Percentiles rank a stretch among this genome's conserved stretches.
Evolutionary conservation across 2,797 vertebrate species (phyloP).

Genomic region (Ceryle rudis): DNA sequence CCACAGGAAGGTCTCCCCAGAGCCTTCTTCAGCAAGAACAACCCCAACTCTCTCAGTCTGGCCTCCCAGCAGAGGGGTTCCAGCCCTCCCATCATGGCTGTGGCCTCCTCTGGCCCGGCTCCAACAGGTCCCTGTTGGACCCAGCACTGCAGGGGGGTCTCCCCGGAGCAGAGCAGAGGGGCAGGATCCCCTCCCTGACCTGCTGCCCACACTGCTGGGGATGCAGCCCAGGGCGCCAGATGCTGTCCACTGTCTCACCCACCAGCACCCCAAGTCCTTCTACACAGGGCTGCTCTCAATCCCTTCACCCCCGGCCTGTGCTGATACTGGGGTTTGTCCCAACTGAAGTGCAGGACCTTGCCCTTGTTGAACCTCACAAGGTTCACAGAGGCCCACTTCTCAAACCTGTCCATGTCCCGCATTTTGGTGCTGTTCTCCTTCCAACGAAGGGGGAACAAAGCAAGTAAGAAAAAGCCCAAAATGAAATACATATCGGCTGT

Average conservation of each 20-base stretch:
- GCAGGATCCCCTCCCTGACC: neutral
- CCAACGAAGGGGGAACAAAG: neutral
- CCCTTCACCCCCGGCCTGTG: neutral
- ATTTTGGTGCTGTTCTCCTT: neutral
- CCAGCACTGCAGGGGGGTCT: neutral
- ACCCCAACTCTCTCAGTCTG: neutral
- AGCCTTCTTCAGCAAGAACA: neutral
- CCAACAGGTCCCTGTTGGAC: neutral
- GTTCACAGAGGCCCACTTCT: neutral
- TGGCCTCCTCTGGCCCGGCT: neutral
- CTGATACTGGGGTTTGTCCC: neutral
- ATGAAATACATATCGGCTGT: rapidly evolving
- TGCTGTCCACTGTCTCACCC: neutral
- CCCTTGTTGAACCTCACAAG: neutral
- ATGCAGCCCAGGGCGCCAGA: neutral
- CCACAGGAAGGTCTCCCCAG: neutral
- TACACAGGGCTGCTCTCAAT: too few relatives aligned
- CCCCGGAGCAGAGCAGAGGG: neutral
- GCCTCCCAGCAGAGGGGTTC: neutral
- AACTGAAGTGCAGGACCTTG: neutral
- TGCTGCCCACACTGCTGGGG: too few relatives aligned
- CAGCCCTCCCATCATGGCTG: neutral
- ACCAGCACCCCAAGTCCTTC: too few relatives aligned
- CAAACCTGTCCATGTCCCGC: neutral
- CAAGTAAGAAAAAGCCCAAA: neutral